phyloP scores from a whole-genome alignment of 1,140 invertebrate genomes.

The Drosophila pseudoobscura region DNA sequence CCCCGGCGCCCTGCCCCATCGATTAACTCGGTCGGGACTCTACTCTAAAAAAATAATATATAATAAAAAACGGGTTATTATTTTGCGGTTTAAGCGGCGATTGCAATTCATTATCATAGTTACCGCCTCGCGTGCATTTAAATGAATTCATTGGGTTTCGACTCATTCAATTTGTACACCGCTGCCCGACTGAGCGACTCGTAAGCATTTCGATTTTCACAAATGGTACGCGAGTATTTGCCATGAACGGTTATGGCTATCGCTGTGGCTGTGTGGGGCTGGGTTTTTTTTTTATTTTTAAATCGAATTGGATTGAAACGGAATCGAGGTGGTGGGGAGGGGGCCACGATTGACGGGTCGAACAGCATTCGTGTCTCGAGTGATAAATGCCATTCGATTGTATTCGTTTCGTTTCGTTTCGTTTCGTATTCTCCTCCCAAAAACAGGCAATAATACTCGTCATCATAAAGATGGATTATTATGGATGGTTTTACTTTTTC shows the following conservation, averaged over 20 bases:
- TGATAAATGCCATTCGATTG: slow-evolving; percentile 69
- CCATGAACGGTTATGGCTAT: slow-evolving; percentile 43
- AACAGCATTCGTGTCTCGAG: slow-evolving; percentile 32
- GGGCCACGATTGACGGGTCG: slow-evolving; percentile 41
- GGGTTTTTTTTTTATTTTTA: too few relatives aligned
- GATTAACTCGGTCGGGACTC: slow-evolving; percentile 58
- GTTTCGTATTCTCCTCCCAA: neutral
- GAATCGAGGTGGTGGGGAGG: slow-evolving; percentile 34
- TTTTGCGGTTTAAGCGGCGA: slow-evolving; percentile 71
- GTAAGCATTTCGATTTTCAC: slow-evolving; percentile 64
- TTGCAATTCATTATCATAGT: slow-evolving; percentile 79
- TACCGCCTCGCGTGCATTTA: slow-evolving; percentile 75
- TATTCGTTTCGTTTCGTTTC: neutral
- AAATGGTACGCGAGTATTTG: slow-evolving; percentile 30
- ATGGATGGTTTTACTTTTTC: slow-evolving; percentile 10
- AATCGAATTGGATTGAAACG: slow-evolving; percentile 10
- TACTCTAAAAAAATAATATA: slow-evolving; percentile 25
- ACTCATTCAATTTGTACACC: slow-evolving; percentile 69
- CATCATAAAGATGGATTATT: slow-evolving; percentile 18
- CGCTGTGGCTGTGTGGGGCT: too few relatives aligned
- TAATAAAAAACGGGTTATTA: slow-evolving; percentile 70
- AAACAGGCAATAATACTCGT: slow-evolving; percentile 30
- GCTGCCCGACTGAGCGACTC: slow-evolving; percentile 4
- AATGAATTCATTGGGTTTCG: slow-evolving; percentile 76
- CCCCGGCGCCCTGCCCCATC: slow-evolving; percentile 5